Percentiles rank a stretch among this genome's conserved stretches.
Conservation (phyloP, 2,113 vertebrate genomes). For the Tetrao urogallus region DNA sequence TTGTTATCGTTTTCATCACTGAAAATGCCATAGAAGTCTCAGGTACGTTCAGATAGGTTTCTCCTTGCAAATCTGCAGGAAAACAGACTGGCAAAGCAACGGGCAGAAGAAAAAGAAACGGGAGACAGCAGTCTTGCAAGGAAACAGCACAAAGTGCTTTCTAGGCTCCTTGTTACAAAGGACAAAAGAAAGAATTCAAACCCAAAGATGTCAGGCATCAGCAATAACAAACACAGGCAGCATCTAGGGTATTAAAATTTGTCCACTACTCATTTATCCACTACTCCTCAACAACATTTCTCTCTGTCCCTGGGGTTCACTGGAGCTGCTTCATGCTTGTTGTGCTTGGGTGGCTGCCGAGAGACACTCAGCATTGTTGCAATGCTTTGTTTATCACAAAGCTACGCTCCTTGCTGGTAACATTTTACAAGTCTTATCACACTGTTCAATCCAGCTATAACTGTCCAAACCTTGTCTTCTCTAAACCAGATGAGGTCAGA, state of each 20-base stretch:
- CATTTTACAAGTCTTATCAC: slow-evolving; percentile 25
- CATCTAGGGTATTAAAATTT: slow-evolving; percentile 1
- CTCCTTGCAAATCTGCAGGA: background rate
- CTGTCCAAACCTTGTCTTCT: slow-evolving; percentile 21
- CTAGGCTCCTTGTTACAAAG: background rate
- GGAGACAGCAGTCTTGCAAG: fast-evolving
- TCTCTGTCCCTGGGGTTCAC: background rate
- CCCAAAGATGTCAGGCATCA: background rate
- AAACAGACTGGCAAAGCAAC: background rate
- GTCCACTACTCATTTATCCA: background rate
- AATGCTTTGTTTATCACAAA: slow-evolving; percentile 46
- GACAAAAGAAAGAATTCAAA: background rate
- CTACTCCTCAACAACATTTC: background rate
- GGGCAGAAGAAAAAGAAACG: background rate
- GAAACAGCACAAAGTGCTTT: background rate
- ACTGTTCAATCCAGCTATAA: slow-evolving; percentile 16
- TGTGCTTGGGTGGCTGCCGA: slow-evolving; percentile 5
- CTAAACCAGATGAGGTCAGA: slow-evolving; percentile 4
- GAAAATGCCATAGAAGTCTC: background rate
- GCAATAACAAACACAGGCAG: background rate
- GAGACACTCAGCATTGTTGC: slow-evolving; percentile 22
- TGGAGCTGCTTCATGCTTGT: background rate
- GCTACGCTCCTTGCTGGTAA: slow-evolving; percentile 9
- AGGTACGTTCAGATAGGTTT: background rate
- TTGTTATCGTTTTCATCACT: background rate